Evolutionary conservation across 2,113 vertebrate genomes (phyloP), one percentile per base, ranked within the genome.

Genomic region (Euleptes europaea): DNA sequence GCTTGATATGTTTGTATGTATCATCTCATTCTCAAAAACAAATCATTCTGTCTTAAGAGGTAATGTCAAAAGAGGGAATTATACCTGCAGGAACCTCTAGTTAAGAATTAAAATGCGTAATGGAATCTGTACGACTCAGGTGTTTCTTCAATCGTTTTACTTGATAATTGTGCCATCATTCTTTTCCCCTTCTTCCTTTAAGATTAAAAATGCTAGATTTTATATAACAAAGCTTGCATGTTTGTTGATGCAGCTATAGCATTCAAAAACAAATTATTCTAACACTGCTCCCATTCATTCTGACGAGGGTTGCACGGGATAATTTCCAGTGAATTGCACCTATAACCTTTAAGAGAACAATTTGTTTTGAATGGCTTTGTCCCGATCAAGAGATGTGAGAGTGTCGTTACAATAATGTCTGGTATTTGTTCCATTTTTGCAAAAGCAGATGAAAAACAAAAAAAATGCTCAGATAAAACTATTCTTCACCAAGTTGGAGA

Each of bases 1-100:
- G n/a, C 66, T 35, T 69, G 12, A 69, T 69, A 35, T 69, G 66
- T 69, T n/a, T 26, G 13, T 28, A n/a, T 8, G 11, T 67, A n/a
- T 67, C 4, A 35, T 35, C 31, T 33, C 65, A 35, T 69, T 69
- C 66, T 69, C 80, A 88, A 82, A 82, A 91, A 92, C 26, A 80
- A 35, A 86, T 71, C 1, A 73, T 86, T 91, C 63, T 17, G 60
- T 83, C 47, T 77, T 49, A 51, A 51, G 44, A 14, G 31, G 11
- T 17, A 33, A 23, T 31, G 47, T 38, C 2, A 1, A 14, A 91
- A 91, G 10, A 93, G 92, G 76, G 82, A 86, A 88, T 87, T n/a
- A 76, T 10, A 92, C 90, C n/a, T 86, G 78, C 84, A 94, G 66
- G 60, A 88, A 87, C 92, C 89, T 88, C 82, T 80, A 86, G 42